Base-by-base conservation (phyloP, 1,140 invertebrate species). In the Sycobia sp. region DNA sequence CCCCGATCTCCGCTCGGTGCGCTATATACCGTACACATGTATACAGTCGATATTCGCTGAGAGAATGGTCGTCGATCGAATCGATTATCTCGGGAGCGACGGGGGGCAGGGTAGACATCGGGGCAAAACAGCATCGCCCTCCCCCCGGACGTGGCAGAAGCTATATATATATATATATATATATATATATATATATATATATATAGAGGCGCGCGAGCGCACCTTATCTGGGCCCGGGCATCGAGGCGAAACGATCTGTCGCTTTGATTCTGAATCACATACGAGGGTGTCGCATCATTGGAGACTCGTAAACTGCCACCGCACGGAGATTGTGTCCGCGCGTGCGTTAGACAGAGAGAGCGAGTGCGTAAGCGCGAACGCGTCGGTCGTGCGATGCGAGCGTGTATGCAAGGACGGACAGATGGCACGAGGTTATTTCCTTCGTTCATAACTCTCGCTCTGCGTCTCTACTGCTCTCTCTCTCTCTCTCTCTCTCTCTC, bases 211-310 rank as follows among this genome's bases (percentile, higher is more conserved):
- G n/a, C 27, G 0, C 13, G 36, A 38, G 20, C 5, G 32, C 36
- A 25, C 16, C 25, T 61, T 62, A 62, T 62, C 61, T 49, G 3
- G 9, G 1, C 25, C 13, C 32, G 62, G 2, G 23, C 62, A 58
- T 64, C 61, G 41, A 56, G 27, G 4, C 59, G 59, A 54, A 18
- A 36, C 59, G 50, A 64, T 51, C 54, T 57, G 44, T 63, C 61
- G 34, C 36, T 3, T 57, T 43, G 14, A 16, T 55, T 63, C 23
- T 46, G 36, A 50, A 57, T 51, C 38, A 51, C 32, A 18, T 16
- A 20, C n/a, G n/a, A 64, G 62, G 62, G 62, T 58, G 62, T 63
- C 36, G 23, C 47, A 63, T 57, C 61, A 64, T 57, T 11, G 62
- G 38, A 64, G 53, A 58, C 54, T 49, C 62, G 54, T 64, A 58